phyloP scores from a whole-genome alignment of 2,888 invertebrate genomes.

The Tryphoninae sp. region DNA sequence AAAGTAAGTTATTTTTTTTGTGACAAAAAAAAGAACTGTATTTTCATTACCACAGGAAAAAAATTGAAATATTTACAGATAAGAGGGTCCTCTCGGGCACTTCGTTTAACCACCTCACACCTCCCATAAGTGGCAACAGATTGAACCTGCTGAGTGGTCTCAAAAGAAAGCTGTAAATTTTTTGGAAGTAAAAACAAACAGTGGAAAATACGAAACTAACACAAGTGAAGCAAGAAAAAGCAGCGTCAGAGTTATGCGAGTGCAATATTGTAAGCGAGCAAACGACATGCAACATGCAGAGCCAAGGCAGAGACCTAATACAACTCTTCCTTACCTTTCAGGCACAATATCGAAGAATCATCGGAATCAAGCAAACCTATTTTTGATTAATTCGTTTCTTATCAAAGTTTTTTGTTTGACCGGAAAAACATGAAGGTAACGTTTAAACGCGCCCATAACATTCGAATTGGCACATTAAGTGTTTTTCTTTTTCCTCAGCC shows the following conservation, averaged over 20 bases:
- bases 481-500: constrained; percentile 48
- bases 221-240: constrained; percentile 32
- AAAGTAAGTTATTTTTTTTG: not conserved
- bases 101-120: constrained; percentile 68
- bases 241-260: constrained; percentile 22
- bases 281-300: constrained; percentile 54
- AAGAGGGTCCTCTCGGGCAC: constrained; percentile 26
- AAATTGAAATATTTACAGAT: constrained; percentile 31
- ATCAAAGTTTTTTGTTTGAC: not conserved
- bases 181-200: constrained; percentile 24
- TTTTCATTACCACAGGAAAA: constrained; percentile 11
- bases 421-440: constrained; percentile 30
- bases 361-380: constrained; percentile 12
- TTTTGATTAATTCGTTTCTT: constrained; percentile 5
- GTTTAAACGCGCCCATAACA: constrained; percentile 38
- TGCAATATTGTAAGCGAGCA: constrained; percentile 18
- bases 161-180: constrained; percentile 33
- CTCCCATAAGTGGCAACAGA: constrained; percentile 68
- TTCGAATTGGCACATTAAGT: constrained; percentile 50
- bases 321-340: constrained; percentile 58
- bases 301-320: constrained; percentile 45
- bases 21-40: constrained; percentile 14
- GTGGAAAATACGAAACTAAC: constrained; percentile 11
- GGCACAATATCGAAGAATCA: constrained; percentile 4
- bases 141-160: constrained; percentile 28